A percentile compares a stretch with the other conserved stretches of the same genome.
Evolutionary conservation across 2,797 vertebrate genomes (phyloP).

Genomic region (Pelochelys cantorii): DNA sequence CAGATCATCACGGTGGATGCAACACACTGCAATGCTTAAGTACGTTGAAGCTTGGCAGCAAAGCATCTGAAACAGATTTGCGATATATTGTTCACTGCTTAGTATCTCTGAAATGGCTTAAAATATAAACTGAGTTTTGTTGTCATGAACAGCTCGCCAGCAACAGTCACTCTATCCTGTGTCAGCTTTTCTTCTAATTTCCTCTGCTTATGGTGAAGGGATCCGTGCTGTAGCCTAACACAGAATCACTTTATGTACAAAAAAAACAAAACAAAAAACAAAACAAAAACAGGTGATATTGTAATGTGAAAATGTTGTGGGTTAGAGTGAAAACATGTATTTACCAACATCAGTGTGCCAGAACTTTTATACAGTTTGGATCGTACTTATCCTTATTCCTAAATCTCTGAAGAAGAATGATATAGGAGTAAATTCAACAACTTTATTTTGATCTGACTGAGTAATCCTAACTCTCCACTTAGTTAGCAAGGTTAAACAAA

Average conservation of each 20-base stretch:
- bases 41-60: neutral
- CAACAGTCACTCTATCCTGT: neutral
- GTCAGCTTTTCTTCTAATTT: neutral
- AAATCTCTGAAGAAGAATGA: neutral
- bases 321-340: neutral
- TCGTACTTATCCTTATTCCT: neutral
- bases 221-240: neutral
- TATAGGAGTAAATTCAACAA: conserved; percentile 23
- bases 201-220: neutral
- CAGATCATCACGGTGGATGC: neutral
- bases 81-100: neutral
- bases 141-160: neutral
- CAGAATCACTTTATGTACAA: neutral
- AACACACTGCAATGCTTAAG: neutral
- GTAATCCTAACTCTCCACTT: neutral
- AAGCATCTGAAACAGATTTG: neutral
- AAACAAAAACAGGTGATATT: neutral
- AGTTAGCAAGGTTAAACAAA: neutral
- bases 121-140: neutral
- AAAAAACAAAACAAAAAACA: neutral
- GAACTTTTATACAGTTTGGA: neutral
- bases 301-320: neutral
- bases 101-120: conserved; percentile 4
- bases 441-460: conserved; percentile 7
- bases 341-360: conserved; percentile 8